Evolutionary conservation across 1,140 invertebrate species (phyloP).

Genomic region (Diachasma alloeum): DNA sequence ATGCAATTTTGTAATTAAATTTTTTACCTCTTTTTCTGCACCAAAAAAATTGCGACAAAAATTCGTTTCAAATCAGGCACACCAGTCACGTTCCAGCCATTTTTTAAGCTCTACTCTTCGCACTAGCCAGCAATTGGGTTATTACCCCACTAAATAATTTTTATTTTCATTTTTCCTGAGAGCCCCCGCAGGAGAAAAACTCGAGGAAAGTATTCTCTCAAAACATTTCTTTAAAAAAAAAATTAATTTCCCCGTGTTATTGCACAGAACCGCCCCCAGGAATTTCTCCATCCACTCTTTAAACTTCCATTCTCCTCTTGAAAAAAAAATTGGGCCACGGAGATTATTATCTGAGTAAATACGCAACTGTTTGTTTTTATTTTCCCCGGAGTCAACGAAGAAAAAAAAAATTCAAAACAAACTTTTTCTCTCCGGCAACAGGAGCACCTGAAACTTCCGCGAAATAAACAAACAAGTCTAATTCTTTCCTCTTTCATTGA

Average conservation of each 20-base stretch:
- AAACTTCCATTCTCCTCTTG: neutral
- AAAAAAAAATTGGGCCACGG: neutral
- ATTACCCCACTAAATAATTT: no score
- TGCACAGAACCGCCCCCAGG: neutral
- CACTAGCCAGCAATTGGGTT: no score
- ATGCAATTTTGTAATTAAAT: no score
- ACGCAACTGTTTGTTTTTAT: neutral
- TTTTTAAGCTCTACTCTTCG: no score
- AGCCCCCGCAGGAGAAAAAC: neutral
- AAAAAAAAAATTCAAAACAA: neutral
- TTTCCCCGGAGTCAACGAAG: neutral
- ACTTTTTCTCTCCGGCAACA: neutral
- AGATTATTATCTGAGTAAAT: constrained; percentile 8
- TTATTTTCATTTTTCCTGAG: no score
- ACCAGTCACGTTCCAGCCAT: no score
- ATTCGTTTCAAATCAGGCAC: no score
- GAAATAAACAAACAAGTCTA: neutral
- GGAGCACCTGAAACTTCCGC: neutral
- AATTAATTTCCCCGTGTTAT: neutral
- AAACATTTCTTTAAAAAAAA: neutral
- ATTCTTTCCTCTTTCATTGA: neutral
- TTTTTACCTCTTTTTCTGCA: no score
- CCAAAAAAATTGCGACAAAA: no score
- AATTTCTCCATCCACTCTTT: neutral
- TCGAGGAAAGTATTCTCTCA: neutral